Percentiles rank a stretch among this genome's conserved stretches.
Evolutionary conservation across 1,140 invertebrate species (phyloP).

Genomic region (Drosophila tsacasi): DNA sequence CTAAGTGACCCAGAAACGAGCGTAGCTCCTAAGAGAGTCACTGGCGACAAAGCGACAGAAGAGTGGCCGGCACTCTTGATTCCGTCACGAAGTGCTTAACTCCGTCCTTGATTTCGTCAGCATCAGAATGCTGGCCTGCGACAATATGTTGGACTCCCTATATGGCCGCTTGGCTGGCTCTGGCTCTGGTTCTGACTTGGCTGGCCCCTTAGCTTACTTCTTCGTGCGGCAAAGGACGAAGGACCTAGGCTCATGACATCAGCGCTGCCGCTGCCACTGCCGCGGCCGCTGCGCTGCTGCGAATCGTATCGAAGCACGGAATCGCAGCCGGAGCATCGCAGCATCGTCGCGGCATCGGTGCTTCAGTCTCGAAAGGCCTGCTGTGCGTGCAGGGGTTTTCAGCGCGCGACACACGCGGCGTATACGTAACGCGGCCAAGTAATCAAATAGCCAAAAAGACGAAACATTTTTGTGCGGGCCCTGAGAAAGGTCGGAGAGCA

Average conservation of each 20-base stretch:
- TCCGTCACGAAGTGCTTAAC: constrained; percentile 68
- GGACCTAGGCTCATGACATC: constrained; percentile 52
- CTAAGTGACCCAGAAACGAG: constrained; percentile 67
- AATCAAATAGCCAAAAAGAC: constrained; percentile 58
- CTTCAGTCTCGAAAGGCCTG: constrained; percentile 79
- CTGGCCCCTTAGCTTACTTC: constrained; percentile 21
- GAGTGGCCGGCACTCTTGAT: constrained; percentile 39
- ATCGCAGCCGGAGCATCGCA: constrained; percentile 29
- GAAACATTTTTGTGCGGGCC: constrained; percentile 49
- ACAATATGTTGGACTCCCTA: constrained; percentile 73
- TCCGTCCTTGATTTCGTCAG: constrained; percentile 77
- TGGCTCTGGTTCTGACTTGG: constrained; percentile 3
- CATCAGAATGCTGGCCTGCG: constrained; percentile 56
- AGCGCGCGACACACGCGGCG: constrained; percentile 73
- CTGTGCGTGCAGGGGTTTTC: constrained; percentile 81
- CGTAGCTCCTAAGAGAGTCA: constrained; percentile 24
- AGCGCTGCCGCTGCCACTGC: constrained; percentile 26
- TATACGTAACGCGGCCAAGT: constrained; percentile 64
- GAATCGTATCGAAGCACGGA: constrained; percentile 33
- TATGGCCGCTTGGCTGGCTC: constrained; percentile 28
- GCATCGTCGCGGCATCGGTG: constrained; percentile 30
- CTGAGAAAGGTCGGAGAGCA: constrained; percentile 1
- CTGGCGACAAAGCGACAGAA: constrained; percentile 73
- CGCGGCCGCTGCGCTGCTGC: constrained; percentile 30
- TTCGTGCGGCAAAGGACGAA: constrained; percentile 33